Evolutionary conservation across 1,140 invertebrate species (phyloP).

Genomic region (Polypedilum vanderplanki): DNA sequence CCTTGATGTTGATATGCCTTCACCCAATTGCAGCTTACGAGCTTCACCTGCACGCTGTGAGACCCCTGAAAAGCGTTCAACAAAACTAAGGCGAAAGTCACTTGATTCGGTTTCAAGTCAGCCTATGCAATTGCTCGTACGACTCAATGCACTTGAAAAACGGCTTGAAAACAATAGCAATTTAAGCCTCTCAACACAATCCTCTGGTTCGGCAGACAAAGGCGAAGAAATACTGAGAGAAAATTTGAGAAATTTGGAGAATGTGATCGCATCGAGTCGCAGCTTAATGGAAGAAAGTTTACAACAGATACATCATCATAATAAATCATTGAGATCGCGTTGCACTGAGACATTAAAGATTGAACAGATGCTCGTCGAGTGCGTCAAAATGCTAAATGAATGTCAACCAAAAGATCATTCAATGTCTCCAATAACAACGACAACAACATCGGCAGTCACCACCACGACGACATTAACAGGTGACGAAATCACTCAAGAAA

Average conservation of each 20-base stretch:
- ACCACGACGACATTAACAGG: neutral
- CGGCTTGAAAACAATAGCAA: conserved; percentile 33
- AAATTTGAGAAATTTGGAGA: conserved; percentile 50
- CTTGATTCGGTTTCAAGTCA: conserved; percentile 68
- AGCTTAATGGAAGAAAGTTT: conserved; percentile 48
- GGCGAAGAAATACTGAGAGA: conserved; percentile 47
- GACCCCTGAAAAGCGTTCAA: conserved; percentile 34
- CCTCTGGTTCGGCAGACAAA: conserved; percentile 31
- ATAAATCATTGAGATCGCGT: neutral
- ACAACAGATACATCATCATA: conserved; percentile 33
- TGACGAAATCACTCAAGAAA: conserved; percentile 31
- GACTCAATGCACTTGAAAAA: conserved; percentile 62
- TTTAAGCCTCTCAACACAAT: conserved; percentile 30
- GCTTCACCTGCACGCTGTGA: neutral
- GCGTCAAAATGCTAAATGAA: conserved; percentile 13
- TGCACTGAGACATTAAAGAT: neutral
- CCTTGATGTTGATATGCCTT: conserved; percentile 7
- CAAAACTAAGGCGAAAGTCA: conserved; percentile 54
- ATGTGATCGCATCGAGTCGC: conserved; percentile 50
- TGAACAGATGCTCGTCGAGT: neutral
- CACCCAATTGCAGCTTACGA: conserved; percentile 20
- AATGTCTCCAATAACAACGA: neutral
- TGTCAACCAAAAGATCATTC: conserved; percentile 22
- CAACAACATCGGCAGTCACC: too few species aligned
- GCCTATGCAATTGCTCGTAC: conserved; percentile 67